A percentile compares a stretch with the other conserved stretches of the same genome.
These are phyloP conservation scores for Edolisoma coerulescens DNA, from an alignment of 2,113 vertebrate genomes.

Conservation along the genomic window DNA sequence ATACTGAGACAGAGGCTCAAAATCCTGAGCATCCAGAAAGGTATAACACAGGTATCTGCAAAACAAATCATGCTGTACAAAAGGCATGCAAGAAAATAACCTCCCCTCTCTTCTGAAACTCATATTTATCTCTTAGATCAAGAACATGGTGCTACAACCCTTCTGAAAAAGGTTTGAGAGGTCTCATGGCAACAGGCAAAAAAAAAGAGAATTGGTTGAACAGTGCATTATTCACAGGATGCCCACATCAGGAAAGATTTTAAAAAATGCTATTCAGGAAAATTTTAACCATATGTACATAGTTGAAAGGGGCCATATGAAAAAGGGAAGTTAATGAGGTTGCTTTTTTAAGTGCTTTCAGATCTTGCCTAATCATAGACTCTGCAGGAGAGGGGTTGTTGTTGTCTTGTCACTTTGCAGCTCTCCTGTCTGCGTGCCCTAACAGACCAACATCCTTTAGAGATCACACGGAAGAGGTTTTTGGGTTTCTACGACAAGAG, in stretches of 20 bases:
- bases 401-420: neutral
- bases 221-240: neutral
- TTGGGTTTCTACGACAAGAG: neutral
- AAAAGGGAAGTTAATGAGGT: neutral
- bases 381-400: neutral
- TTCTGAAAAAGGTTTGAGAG: neutral
- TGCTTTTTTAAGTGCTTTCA: neutral
- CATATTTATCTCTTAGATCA: neutral
- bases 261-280: neutral
- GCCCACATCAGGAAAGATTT: neutral
- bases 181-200: neutral
- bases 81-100: neutral
- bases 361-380: neutral
- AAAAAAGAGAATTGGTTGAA: neutral
- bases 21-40: neutral
- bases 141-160: neutral
- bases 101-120: neutral
- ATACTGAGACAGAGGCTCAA: neutral
- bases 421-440: neutral
- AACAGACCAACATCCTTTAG: neutral
- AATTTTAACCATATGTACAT: neutral
- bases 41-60: neutral
- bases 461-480: neutral
- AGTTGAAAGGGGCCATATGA: neutral
- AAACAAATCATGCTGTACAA: neutral